Evolutionary conservation across 2,113 vertebrate species (phyloP).

Genomic region (Montifringilla adamsi): DNA sequence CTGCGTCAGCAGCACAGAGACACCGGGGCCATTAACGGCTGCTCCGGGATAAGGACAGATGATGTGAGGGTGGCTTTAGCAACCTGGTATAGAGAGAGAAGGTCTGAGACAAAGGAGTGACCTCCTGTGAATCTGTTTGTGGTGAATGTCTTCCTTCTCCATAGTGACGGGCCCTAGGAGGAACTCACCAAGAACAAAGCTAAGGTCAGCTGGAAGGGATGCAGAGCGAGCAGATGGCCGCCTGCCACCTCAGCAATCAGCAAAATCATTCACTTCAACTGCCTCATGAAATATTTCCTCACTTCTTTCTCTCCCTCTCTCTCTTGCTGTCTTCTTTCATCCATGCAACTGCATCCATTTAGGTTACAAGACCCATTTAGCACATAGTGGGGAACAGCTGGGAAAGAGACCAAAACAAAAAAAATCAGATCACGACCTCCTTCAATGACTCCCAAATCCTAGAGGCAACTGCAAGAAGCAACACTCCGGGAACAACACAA

Average conservation of each 20-base stretch:
- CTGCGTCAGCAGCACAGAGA: neutral
- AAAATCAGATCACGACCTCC: neutral
- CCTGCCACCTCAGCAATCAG: slow-evolving; percentile 1
- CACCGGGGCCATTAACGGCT: neutral
- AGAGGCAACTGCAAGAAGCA: neutral
- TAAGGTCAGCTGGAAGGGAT: neutral
- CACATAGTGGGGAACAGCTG: neutral
- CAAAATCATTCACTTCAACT: neutral
- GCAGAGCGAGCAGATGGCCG: neutral
- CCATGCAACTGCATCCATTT: neutral
- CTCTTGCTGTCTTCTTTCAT: neutral
- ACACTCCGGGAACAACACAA: neutral
- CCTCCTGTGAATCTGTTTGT: neutral
- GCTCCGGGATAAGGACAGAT: neutral
- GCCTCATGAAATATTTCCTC: neutral
- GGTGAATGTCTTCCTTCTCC: neutral
- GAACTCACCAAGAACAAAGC: slow-evolving; percentile 2
- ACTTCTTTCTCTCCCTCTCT: neutral
- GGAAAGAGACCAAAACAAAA: neutral
- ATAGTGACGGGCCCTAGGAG: neutral
- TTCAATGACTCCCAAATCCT: neutral
- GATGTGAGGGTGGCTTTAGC: neutral
- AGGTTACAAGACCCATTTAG: neutral
- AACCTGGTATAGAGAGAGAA: neutral
- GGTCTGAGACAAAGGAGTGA: neutral